Base-by-base conservation (phyloP, 1,140 invertebrate genomes). In the Procambarus virginalis region DNA sequence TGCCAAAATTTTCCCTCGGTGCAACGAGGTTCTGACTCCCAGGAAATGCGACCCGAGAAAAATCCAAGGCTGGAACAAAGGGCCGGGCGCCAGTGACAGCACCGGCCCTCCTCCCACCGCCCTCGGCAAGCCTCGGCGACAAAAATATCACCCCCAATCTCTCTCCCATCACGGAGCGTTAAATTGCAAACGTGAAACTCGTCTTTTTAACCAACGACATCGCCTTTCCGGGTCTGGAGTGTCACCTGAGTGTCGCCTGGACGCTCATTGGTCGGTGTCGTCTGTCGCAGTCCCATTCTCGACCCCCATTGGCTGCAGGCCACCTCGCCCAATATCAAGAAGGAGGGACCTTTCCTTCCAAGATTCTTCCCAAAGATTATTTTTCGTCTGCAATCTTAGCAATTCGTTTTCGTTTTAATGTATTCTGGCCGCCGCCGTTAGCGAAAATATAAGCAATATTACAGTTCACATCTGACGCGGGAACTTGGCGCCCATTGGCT, bases 1-100 rank as follows among this genome's bases (percentile, higher is more conserved):
- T 89, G 88, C 88, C 88, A 89, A 89, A 89, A 89, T 89, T 84
- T 89, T 84, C 88, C 88, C 86, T 81, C 88, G 88, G 88, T 89
- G 88, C 88, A 89, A 89, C 88, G 81, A 89, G 58, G 73, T 89
- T 79, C 81, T 84, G 64, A 49, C 75, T 89, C 88, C 75, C 88
- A 48, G 81, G 88, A 89, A 89, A 84, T 89, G 88, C 81, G 73
- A 89, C 75, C 79, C n/a, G 81, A 89, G 88, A 89, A 89, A 89
- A 89, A 89, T 89, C 82, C 80, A 76, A 49, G 81, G 49, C 20
- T 64, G 80, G 70, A 89, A 89, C 88, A 89, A 89, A 89, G 88
- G 88, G 73, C 34, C 34, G 75, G 73, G 75, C 75, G 80, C 75
- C 58, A 79, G 55, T 89, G 88, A 68, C 88, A 84, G 77, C 82